Conservation (phyloP, 2,113 vertebrate species). For the Chroicocephalus ridibundus region DNA sequence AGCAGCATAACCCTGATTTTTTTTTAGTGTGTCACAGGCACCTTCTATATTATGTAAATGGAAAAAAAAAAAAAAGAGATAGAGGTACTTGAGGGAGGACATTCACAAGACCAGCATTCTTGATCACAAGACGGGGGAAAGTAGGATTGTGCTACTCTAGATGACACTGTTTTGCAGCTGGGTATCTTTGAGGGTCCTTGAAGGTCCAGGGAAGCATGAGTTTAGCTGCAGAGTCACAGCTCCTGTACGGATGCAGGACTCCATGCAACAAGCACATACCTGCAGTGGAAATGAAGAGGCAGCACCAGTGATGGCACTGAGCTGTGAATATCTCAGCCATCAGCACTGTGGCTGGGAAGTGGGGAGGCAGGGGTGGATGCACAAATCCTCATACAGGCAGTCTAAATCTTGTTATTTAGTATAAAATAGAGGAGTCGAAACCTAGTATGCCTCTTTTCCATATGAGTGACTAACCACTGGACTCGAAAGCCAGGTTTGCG, state of each 20-base stretch:
- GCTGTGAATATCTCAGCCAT: background rate
- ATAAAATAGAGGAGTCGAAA: constrained; percentile 2
- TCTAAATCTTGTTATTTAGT: background rate
- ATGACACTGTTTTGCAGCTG: background rate
- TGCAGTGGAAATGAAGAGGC: background rate
- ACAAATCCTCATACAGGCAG: background rate
- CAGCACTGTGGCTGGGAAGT: background rate
- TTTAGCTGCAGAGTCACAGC: background rate
- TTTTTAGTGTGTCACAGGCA: background rate
- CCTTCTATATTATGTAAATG: background rate
- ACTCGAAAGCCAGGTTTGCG: background rate
- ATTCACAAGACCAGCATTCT: background rate
- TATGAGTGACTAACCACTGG: constrained; percentile 13
- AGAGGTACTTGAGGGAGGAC: background rate
- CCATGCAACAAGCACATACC: background rate
- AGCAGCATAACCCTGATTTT: background rate
- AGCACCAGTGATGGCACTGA: background rate
- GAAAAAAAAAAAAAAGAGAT: background rate
- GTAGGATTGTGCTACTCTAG: background rate
- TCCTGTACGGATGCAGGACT: background rate
- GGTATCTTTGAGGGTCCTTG: background rate
- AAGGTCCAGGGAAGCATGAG: background rate
- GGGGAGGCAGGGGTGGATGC: background rate
- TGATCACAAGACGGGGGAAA: background rate
- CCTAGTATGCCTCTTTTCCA: constrained; percentile 3